Percentiles rank a stretch among this genome's conserved stretches.
These are phyloP conservation scores for Ditula angustiorana DNA, from an alignment of 2,888 invertebrate species.

Conservation along the genomic window DNA sequence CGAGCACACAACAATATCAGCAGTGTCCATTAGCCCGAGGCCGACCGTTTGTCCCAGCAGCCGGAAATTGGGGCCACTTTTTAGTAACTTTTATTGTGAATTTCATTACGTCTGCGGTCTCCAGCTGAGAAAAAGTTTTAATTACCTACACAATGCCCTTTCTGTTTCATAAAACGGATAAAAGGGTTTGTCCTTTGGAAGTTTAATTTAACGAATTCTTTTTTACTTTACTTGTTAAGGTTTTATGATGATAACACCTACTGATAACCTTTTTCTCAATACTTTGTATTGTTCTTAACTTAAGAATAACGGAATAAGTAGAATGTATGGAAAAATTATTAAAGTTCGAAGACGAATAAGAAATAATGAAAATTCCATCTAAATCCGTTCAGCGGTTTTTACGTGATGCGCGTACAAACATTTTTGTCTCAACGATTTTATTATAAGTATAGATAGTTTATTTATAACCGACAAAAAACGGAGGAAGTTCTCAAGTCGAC, in stretches of 20 bases:
- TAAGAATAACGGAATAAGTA: not conserved
- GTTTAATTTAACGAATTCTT: constrained; percentile 23
- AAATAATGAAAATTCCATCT: no score
- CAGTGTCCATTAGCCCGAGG: no score
- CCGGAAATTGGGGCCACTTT: not conserved
- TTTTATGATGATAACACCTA: constrained; percentile 11
- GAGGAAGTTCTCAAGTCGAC: no score
- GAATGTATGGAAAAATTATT: not conserved
- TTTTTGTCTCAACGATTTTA: no score
- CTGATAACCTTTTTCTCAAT: constrained; percentile 1
- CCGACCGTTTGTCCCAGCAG: no score
- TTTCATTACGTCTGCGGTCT: constrained; percentile 15
- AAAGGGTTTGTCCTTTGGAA: constrained; percentile 30
- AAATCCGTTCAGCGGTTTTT: no score
- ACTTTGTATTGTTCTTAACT: not conserved
- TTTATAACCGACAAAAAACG: no score
- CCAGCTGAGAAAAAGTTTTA: constrained; percentile 32
- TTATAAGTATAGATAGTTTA: no score
- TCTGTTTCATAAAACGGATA: constrained; percentile 22
- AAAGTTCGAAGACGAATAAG: not conserved
- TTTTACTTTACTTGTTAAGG: constrained; percentile 21
- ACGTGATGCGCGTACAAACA: no score
- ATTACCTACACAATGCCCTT: constrained; percentile 37
- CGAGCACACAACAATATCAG: no score
- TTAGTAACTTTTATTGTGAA: constrained; percentile 22